Conservation (phyloP, 2,797 vertebrate genomes). For the Chelon auratus region DNA sequence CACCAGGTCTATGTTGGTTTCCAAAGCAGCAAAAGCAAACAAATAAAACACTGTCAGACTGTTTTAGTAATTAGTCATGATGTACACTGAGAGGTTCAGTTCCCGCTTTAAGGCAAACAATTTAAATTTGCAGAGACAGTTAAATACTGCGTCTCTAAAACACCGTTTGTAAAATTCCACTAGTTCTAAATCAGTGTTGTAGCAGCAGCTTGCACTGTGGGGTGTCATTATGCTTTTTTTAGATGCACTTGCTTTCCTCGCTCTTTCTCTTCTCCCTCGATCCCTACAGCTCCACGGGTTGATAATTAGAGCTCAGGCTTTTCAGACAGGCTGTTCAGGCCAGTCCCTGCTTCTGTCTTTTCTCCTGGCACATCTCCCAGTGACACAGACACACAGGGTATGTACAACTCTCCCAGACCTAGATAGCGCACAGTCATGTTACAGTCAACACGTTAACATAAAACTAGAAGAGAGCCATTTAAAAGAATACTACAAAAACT, state of each 20-base stretch:
- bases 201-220: constrained; percentile 62
- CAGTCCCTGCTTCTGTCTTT: constrained; percentile 36
- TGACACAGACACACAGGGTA: constrained; percentile 41
- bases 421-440: constrained; percentile 8
- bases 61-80: background rate
- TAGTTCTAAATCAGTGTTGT: constrained; percentile 52
- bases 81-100: background rate
- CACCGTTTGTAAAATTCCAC: constrained; percentile 57
- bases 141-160: background rate
- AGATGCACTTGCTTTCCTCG: constrained; percentile 37
- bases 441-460: constrained; percentile 3
- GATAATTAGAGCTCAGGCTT: constrained; percentile 70
- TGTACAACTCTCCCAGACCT: constrained; percentile 20
- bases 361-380: constrained; percentile 39
- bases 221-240: constrained; percentile 69
- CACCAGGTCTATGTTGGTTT: background rate
- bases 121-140: background rate
- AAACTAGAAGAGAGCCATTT: constrained; percentile 4
- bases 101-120: background rate
- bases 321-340: constrained; percentile 42
- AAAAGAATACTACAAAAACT: background rate
- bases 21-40: background rate
- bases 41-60: background rate
- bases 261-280: constrained; percentile 29
- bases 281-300: constrained; percentile 47